Evolutionary conservation across 1,140 invertebrate genomes (phyloP), one percentile per base, ranked within the genome.

Genomic region (Caenorhabditis remanei): DNA sequence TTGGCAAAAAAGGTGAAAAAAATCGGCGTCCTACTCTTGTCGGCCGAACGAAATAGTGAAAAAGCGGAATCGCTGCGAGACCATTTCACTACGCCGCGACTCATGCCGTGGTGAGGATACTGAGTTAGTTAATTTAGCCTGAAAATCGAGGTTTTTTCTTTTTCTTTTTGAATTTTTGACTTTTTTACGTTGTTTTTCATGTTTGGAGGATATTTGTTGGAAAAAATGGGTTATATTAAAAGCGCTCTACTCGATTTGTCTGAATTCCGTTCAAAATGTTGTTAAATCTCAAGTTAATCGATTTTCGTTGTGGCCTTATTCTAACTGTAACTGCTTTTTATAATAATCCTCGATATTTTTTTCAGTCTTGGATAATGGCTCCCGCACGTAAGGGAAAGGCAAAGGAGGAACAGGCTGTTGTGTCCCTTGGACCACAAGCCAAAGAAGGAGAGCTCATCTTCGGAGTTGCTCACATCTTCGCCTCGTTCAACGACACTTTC

Each of bases 401-500:
- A 91, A 96, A 96, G 91, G 97, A 98, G 94, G 97, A 98, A 93
- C 96, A 98, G 93, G 97, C 97, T 56, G 97, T 99, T 94, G 96
- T 99, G 40, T 96, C 96, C 41, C 95, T 99, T 86, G 98, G 98
- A 89, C 98, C 98, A 71, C 98, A 99, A 94, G 96, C 98, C 46
- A 95, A 96, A 88, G 97, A 98, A 92, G 98, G 98, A 85, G 98
- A 99, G 94, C 96, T 96, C 90, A 97, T 99, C 65, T 99, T 99
- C 93, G 98, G 98, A 82, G 98, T 99, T 9, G 98, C 98, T 84
- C 98, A 99, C 94, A 99, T 99, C 92, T 99, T 97, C 93, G 98
- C 98, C 88, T 98, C 97, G 89, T 99, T 99, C 94, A 99, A 99
- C 93, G 98, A 99, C 93, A 99, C 98, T 61, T 99, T 99, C 93